phyloP scores from a whole-genome alignment of 2,113 vertebrate genomes.

The Sorex araneus region DNA sequence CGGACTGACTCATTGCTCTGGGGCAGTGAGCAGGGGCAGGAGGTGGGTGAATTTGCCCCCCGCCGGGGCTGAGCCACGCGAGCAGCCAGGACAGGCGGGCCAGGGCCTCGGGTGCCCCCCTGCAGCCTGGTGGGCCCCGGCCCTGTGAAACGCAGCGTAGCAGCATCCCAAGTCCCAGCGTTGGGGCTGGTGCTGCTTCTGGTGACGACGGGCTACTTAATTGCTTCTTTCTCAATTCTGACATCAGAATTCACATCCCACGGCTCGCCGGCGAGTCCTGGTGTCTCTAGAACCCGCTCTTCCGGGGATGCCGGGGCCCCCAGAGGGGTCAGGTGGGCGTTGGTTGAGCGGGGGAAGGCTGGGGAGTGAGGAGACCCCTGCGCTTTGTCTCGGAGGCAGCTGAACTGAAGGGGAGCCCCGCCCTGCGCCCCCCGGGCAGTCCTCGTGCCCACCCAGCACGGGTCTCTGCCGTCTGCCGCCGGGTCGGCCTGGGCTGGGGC shows the following conservation, averaged over 20 bases:
- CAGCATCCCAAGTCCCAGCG: not conserved
- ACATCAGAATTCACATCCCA: not conserved
- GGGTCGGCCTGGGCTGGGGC: no score
- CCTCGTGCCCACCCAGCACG: no score
- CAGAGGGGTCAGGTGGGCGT: not conserved
- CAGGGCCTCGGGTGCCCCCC: no score
- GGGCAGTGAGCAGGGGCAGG: not conserved
- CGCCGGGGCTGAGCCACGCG: no score
- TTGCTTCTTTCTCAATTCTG: not conserved
- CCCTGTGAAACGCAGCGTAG: not conserved
- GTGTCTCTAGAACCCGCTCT: not conserved
- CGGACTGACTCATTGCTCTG: conserved; percentile 7
- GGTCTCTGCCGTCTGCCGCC: no score
- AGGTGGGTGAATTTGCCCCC: not conserved
- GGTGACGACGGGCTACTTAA: not conserved
- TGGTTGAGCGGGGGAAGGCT: not conserved
- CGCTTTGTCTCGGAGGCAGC: not conserved
- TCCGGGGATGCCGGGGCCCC: no score
- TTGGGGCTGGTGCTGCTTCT: not conserved
- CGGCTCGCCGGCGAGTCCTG: not conserved
- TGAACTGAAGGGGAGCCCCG: no score
- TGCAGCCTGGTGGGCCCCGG: not conserved
- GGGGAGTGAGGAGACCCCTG: not conserved
- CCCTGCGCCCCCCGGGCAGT: no score
- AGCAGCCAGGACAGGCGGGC: no score